Base-by-base conservation (phyloP, 1,140 invertebrate genomes). In the Leptinotarsa lineolata region DNA sequence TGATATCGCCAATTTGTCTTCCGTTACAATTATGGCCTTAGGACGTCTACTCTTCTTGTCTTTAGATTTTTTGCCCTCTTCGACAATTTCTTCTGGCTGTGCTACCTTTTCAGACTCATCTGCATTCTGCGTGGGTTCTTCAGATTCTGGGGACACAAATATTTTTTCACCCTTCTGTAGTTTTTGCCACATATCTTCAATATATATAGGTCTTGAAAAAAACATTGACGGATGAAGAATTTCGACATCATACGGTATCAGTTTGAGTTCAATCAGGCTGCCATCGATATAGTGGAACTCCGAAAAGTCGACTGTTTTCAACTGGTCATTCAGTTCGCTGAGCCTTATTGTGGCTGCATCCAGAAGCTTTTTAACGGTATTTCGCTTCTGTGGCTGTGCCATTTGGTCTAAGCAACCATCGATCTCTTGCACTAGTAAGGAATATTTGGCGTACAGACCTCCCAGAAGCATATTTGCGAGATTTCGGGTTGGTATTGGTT, bases 231-330 rank as follows among this genome's bases (percentile, higher is more conserved):
- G 81, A 78, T 83, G 80, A 74, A 86, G 78, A 70, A 88, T 84
- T 73, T 87, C 81, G 18, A 87, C 72, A 75, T 86, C 83, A n/a
- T 83, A 76, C 0, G 89, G 89, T 48, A 88, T 87, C 2, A 91
- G 76, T 76, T 90, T 90, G 64, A 89, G 78, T 74, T 90, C 87
- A 68, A 90, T 85, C 20, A 91, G 77, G 8, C 87, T 83, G 70
- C 89, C 88, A 78, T 91, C 90, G 73, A 90, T 86, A 74, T 89
- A 91, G 54, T 90, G 86, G 72, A 84, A 87, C 74, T 87, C 86
- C 44, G 82, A 86, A 13, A 88, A 72, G 68, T 87, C 85, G 24
- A 87, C 77, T 12, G 83, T 79, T 74, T 81, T 83, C 0, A 88
- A 63, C 73, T 86, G 81, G 4, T 85, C 82, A 73, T 85, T 86